Evolutionary conservation across 2,113 vertebrate species (phyloP).

Genomic region (Odobenus rosmarus): DNA sequence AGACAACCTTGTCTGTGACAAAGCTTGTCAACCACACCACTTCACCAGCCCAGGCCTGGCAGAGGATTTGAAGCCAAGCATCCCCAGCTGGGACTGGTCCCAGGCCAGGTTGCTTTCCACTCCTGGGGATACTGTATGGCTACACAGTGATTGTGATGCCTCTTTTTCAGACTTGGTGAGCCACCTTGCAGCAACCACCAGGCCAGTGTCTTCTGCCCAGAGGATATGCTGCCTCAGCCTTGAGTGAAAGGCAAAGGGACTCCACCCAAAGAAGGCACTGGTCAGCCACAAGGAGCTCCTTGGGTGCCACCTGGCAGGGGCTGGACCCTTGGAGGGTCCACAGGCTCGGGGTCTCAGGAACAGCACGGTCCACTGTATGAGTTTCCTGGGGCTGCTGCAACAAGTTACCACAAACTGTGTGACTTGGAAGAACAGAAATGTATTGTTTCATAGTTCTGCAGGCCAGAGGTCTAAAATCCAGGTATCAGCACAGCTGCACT

Average conservation of each 20-base stretch:
- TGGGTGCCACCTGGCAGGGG: not conserved
- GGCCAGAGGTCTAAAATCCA: not conserved
- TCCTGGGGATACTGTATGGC: not conserved
- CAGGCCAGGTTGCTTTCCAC: not conserved
- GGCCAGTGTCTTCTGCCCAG: not conserved
- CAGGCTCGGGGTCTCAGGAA: not conserved
- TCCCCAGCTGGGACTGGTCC: not conserved
- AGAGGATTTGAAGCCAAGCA: not conserved
- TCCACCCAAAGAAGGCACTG: not conserved
- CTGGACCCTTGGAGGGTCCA: not conserved
- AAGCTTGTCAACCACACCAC: not conserved
- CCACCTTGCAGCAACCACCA: not conserved
- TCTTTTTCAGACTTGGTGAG: not conserved
- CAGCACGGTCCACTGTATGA: not conserved
- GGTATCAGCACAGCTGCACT: not conserved
- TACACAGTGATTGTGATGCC: not conserved
- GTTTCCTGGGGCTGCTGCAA: not conserved
- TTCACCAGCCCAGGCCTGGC: not conserved
- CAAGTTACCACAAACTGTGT: not conserved
- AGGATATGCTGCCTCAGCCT: not conserved
- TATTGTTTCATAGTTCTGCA: not conserved
- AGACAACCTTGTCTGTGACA: not conserved
- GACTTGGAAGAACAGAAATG: not conserved
- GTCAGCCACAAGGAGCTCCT: not conserved
- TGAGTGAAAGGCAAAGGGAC: conserved; percentile 3